Evolutionary conservation across 1,140 invertebrate genomes (phyloP).

Genomic region (Macrocentrus cingulum): DNA sequence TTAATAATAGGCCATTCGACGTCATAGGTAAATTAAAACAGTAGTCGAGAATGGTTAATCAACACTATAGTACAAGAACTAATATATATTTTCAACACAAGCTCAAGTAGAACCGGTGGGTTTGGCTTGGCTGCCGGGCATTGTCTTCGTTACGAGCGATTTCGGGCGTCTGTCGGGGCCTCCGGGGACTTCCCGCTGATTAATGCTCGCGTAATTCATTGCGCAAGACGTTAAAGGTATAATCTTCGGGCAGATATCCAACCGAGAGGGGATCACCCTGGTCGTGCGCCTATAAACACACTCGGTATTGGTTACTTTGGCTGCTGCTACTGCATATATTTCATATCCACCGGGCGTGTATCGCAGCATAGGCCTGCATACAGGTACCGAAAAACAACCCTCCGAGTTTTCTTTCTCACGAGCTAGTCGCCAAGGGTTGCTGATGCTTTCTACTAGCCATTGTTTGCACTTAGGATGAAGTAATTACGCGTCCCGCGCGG

Average conservation of each 20-base stretch:
- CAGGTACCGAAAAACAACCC: slow-evolving; percentile 10
- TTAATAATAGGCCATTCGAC: too few relatives aligned
- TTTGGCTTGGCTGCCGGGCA: slow-evolving; percentile 28
- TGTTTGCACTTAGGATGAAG: slow-evolving; percentile 55
- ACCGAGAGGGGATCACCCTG: background rate
- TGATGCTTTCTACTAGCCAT: slow-evolving; percentile 34
- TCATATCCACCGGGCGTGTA: background rate
- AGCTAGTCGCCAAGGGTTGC: slow-evolving; percentile 26
- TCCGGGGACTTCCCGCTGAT: slow-evolving; percentile 43
- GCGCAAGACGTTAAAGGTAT: slow-evolving; percentile 51
- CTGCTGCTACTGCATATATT: background rate
- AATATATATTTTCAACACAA: too few relatives aligned
- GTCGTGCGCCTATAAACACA: background rate
- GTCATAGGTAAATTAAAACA: too few relatives aligned
- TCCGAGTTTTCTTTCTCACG: slow-evolving; percentile 54
- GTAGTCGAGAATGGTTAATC: too few relatives aligned
- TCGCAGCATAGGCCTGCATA: background rate
- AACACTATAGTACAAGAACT: too few relatives aligned
- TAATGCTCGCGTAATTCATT: slow-evolving; percentile 56
- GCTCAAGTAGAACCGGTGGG: slow-evolving; percentile 27
- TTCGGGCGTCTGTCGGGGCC: slow-evolving; percentile 8
- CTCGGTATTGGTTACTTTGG: slow-evolving; percentile 40
- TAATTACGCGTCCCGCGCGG: slow-evolving; percentile 52
- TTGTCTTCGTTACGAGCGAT: slow-evolving; percentile 37
- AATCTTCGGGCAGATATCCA: slow-evolving; percentile 38